Evolutionary conservation across 2,113 vertebrate species (phyloP), one percentile per base, ranked within the genome.

Genomic region (Lasiurus cinereus): DNA sequence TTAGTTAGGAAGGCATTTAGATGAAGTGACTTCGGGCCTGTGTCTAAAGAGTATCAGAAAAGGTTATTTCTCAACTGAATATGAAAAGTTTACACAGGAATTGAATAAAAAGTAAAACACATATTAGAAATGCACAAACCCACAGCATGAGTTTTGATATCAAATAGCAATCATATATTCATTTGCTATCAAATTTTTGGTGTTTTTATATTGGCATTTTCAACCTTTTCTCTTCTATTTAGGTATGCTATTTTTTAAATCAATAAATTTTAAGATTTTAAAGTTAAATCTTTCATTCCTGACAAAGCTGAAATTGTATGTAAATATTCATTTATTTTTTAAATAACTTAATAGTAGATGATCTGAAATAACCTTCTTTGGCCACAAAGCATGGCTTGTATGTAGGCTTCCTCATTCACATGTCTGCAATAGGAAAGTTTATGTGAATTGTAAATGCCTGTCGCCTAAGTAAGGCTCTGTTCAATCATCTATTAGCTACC

Each of bases 311-410:
- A 50, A 95, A 80, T 67, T 93, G 11, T 21, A 67, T 66, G 14
- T 48, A 95, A 92, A 43, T 43, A 39, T 67, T 70, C 54, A n/a
- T 74, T 87, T 94, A 56, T 54, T 73, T 93, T 83, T n/a, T 12
- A 78, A 93, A 64, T 64, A 85, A 69, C 15, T 24, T 86, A 86
- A 80, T 16, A 74, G 15, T 29, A 77, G 43, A 62, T 83, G 16
- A 70, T 62, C 16, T 62, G 87, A 90, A 87, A 90, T 43, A 69
- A 74, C 27, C 24, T 67, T 50, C 82, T 62, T 74, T 91, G 39
- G 39, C 31, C 18, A 83, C n/a, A 90, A 86, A 87, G 52, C 29
- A 82, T 62, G 27, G 29, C 39, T 50, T 8, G 7, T 62, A 69
- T 29, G n/a, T 82, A 72, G 43, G 74, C 33, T 70, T 70, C 29